A percentile compares a stretch with the other conserved stretches of the same genome.
phyloP scores from a whole-genome alignment of 2,888 invertebrate genomes.

The Bellardia bayeri region DNA sequence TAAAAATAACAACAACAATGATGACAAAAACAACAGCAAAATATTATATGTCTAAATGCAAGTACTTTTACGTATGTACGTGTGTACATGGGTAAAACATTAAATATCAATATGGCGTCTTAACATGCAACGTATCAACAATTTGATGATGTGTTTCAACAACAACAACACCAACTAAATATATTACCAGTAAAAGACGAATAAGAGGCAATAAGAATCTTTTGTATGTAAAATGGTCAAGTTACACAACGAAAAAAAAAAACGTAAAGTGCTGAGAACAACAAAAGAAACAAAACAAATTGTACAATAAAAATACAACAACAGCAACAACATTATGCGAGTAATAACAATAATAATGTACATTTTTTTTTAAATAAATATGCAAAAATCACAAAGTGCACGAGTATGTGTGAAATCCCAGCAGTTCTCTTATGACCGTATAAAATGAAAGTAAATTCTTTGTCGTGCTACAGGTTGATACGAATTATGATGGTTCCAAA shows the following conservation, averaged over 20 bases:
- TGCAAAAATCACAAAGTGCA: conserved; percentile 30
- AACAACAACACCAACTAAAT: conserved; percentile 1
- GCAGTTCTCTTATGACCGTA: conserved; percentile 10
- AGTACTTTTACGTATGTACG: conserved; percentile 10
- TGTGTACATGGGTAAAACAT: conserved; percentile 35
- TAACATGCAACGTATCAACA: conserved; percentile 70
- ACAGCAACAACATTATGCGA: conserved; percentile 22
- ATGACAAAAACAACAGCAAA: conserved; percentile 4
- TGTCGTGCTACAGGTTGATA: conserved; percentile 61
- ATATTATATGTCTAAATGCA: neutral
- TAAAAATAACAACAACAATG: neutral
- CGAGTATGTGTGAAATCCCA: conserved; percentile 49
- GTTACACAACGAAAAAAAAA: conserved; percentile 3
- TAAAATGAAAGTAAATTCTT: conserved; percentile 64
- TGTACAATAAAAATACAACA: conserved; percentile 7
- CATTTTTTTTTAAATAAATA: conserved; percentile 27
- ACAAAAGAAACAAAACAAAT: conserved; percentile 32
- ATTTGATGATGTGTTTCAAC: conserved; percentile 68
- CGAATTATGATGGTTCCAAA: conserved; percentile 50
- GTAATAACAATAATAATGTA: conserved; percentile 30
- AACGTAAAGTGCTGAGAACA: conserved; percentile 26
- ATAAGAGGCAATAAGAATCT: conserved; percentile 12
- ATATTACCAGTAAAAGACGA: conserved; percentile 3
- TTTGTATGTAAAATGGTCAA: conserved; percentile 44
- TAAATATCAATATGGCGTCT: conserved; percentile 73